Conservation (phyloP, 1,140 invertebrate species). For the Leptinotarsa texana region DNA sequence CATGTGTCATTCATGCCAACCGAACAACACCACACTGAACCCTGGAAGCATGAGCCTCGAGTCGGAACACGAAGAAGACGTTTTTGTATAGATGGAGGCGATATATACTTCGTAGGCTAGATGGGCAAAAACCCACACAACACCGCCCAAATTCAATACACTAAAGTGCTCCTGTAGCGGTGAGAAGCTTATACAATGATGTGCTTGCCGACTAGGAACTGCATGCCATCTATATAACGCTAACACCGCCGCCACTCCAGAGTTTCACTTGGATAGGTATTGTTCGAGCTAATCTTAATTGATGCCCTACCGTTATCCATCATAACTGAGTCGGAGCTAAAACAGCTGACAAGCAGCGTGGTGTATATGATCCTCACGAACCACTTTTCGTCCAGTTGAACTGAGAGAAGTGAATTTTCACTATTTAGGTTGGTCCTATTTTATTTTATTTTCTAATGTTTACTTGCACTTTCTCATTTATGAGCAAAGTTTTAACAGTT, state of each 20-base stretch:
- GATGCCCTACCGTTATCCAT: slow-evolving; percentile 55
- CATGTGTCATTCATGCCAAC: not conserved
- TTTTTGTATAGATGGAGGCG: slow-evolving; percentile 37
- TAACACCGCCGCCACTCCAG: not conserved
- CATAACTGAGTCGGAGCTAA: slow-evolving; percentile 50
- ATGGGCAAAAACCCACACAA: slow-evolving; percentile 45
- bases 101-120: slow-evolving; percentile 39
- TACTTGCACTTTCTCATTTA: too few species aligned
- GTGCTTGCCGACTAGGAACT: slow-evolving; percentile 12
- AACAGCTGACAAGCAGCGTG: slow-evolving; percentile 40
- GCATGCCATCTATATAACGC: slow-evolving; percentile 5
- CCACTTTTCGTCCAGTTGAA: not conserved
- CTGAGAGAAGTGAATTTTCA: not conserved
- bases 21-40: not conserved
- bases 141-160: slow-evolving; percentile 54
- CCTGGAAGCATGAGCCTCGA: not conserved
- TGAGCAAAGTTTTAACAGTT: too few species aligned
- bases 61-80: slow-evolving; percentile 13
- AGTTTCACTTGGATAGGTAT: slow-evolving; percentile 43
- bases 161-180: slow-evolving; percentile 50
- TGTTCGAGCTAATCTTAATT: slow-evolving; percentile 56
- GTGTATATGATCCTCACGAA: not conserved
- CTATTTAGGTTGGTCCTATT: not conserved
- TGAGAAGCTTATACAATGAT: slow-evolving; percentile 30
- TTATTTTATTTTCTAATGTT: too few species aligned